Evolutionary conservation across 2,888 invertebrate species (phyloP).

Genomic region (Cheilosia pagana): DNA sequence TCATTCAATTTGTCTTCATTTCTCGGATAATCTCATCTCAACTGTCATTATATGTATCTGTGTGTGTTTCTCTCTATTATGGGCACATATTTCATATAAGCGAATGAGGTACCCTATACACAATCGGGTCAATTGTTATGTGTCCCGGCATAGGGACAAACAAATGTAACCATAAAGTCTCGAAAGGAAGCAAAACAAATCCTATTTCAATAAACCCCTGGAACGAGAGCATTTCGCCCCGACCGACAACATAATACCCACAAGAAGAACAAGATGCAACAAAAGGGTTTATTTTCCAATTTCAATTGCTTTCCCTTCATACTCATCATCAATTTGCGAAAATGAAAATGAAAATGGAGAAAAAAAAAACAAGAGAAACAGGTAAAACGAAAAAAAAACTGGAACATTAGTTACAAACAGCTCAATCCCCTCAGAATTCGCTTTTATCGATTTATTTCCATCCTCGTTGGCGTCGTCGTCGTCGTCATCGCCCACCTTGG

Average conservation of each 20-base stretch:
- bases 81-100: too few species aligned
- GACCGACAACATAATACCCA: constrained; percentile 5
- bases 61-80: too few species aligned
- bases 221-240: not conserved
- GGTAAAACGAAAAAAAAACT: not conserved
- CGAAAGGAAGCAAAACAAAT: constrained; percentile 19
- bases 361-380: not conserved
- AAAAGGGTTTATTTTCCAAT: constrained; percentile 52
- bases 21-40: too few species aligned
- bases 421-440: constrained; percentile 24
- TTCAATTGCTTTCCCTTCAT: constrained; percentile 44
- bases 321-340: constrained; percentile 59
- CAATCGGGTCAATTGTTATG: too few species aligned
- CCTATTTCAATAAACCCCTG: constrained; percentile 1
- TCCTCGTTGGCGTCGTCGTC: constrained; percentile 21
- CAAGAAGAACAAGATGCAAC: constrained; percentile 7
- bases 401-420: constrained; percentile 17
- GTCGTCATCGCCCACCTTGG: constrained; percentile 31
- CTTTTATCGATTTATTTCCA: constrained; percentile 53
- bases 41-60: too few species aligned
- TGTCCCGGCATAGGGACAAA: not conserved
- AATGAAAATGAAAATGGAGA: constrained; percentile 5
- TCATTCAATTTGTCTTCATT: too few species aligned
- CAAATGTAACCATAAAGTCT: constrained; percentile 46
- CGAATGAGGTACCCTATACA: too few species aligned